Conservation (phyloP, 2,797 vertebrate genomes). For the Enoplosus armatus region DNA sequence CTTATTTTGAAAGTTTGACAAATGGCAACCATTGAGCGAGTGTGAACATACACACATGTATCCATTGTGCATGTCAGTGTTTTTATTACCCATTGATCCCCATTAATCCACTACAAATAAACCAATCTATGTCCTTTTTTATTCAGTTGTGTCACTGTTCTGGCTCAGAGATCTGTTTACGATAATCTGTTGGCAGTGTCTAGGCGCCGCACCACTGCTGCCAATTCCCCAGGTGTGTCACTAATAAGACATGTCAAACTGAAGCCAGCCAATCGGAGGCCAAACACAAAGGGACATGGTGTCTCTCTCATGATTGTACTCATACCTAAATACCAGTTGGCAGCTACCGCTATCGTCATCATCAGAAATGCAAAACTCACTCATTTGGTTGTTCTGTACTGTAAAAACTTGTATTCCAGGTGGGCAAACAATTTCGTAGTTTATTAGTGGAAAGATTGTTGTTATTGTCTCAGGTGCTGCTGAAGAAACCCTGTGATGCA, state of each 20-base stretch:
- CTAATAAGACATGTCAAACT: conserved; percentile 61
- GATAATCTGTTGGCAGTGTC: conserved; percentile 51
- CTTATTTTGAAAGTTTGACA: conserved; percentile 31
- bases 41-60: not conserved
- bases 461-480: not conserved
- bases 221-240: conserved; percentile 61
- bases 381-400: conserved; percentile 1
- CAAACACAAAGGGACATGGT: conserved; percentile 35
- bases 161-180: conserved; percentile 49
- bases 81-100: conserved; percentile 20
- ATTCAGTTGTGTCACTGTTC: conserved; percentile 23
- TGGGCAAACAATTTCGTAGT: not conserved
- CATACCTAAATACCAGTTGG: conserved; percentile 29
- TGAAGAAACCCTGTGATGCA: not conserved
- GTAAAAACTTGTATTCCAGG: conserved; percentile 7
- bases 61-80: not conserved
- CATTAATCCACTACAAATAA: conserved; percentile 28
- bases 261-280: conserved; percentile 50
- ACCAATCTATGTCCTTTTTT: not conserved
- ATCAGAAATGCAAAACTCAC: conserved; percentile 15
- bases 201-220: conserved; percentile 19
- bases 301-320: conserved; percentile 37
- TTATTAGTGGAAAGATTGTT: conserved; percentile 1
- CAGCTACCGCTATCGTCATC: conserved; percentile 2
- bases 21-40: not conserved